Base-by-base conservation (phyloP, 2,888 invertebrate genomes). In the Papilio protenor region DNA sequence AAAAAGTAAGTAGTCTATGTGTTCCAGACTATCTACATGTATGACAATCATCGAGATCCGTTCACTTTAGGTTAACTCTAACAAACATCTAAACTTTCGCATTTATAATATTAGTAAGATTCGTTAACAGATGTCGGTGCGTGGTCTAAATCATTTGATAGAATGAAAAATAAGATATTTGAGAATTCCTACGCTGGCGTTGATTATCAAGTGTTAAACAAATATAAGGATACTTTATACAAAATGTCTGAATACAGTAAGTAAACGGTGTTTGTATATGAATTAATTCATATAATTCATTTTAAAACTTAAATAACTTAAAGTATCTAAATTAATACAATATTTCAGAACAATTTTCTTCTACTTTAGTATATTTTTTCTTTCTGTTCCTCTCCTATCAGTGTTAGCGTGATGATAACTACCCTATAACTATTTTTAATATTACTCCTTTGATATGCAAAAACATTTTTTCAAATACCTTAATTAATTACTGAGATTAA, bases 171-270 rank as follows among this genome's bases (percentile, higher is more conserved):
- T 3, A 85, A 83, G 47, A 81, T 92, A 4, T 90, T 89, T 49
- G 87, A 90, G 14, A 89, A 88, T n/a, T 82, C 81, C 0, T 81
- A 85, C 81, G 85, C 86, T 0, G 90, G 92, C 0, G 79, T 88
- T 0, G 91, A 91, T 55, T 92, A 89, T 69, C 85, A 81, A 10
- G 85, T 91, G 1, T 81, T 92, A 2, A 81, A 79, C 2, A 86
- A 85, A 40, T 82, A 90, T 57, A 87, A 86, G 78, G 79, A 76
- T 0, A 83, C 80, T 2, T 78, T 92, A 59, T 85, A 87, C 59
- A 76, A 70, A 1, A 84, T 88, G 45, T 76, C 82, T 52, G 79
- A 85, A 33, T 90, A 80, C 52, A 86, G 88, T 88, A 61, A 84
- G 85, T 80, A 70, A n/a, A 49, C 2, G n/a, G 33, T 33, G 33